Evolutionary conservation across 2,797 vertebrate species (phyloP).

Genomic region (Eutrigla gurnardus): DNA sequence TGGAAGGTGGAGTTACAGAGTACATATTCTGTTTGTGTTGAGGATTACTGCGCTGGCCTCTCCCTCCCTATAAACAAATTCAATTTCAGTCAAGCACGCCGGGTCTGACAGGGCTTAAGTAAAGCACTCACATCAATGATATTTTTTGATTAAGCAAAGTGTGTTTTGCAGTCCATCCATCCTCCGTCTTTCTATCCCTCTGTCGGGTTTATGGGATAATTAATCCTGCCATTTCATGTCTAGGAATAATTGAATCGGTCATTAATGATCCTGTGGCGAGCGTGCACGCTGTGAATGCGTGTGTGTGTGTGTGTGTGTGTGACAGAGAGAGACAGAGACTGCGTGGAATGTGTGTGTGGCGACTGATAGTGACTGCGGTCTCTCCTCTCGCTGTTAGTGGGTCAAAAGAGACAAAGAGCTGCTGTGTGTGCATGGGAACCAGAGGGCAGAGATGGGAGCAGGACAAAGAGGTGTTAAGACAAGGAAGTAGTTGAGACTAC

Average conservation of each 20-base stretch:
- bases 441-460: slow-evolving; percentile 36
- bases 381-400: slow-evolving; percentile 63
- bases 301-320: slow-evolving; percentile 11
- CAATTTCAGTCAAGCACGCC: slow-evolving; percentile 14
- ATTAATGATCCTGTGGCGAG: slow-evolving; percentile 13
- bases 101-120: slow-evolving; percentile 23
- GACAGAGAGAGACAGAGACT: slow-evolving; percentile 18
- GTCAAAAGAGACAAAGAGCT: slow-evolving; percentile 74
- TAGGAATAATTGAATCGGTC: slow-evolving; percentile 44
- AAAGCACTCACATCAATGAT: slow-evolving; percentile 54
- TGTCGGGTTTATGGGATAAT: slow-evolving; percentile 5
- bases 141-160: slow-evolving; percentile 59
- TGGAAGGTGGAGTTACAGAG: not conserved
- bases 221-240: slow-evolving; percentile 11
- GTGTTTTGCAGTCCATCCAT: slow-evolving; percentile 15
- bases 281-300: not conserved
- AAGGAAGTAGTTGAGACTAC: slow-evolving; percentile 14
- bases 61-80: slow-evolving; percentile 29
- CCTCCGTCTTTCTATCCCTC: not conserved
- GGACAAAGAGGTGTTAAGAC: slow-evolving; percentile 56
- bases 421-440: slow-evolving; percentile 74
- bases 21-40: not conserved
- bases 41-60: slow-evolving; percentile 14
- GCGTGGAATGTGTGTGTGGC: slow-evolving; percentile 53
- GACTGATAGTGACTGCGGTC: slow-evolving; percentile 58